Evolutionary conservation across 2,888 invertebrate genomes (phyloP).

Genomic region (Drosophila infuscata): DNA sequence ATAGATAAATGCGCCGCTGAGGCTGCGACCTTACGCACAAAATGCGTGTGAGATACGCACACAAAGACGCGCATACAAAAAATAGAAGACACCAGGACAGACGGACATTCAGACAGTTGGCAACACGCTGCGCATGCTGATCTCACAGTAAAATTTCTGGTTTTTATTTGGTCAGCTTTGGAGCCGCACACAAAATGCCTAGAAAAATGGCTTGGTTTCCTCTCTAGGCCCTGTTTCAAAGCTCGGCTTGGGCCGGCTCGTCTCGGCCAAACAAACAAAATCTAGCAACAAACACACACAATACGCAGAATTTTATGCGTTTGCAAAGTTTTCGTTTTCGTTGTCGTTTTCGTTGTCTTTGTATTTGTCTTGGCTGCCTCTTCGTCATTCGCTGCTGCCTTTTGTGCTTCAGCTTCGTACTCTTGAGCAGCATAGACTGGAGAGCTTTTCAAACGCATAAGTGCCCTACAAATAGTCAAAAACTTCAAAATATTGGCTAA

Average conservation of each 20-base stretch:
- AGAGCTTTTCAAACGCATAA: conserved; percentile 25
- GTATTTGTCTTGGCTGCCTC: conserved; percentile 13
- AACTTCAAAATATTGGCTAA: conserved; percentile 16
- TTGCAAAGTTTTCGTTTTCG: conserved; percentile 73
- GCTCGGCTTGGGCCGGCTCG: conserved; percentile 30
- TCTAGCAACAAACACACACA: conserved; percentile 19
- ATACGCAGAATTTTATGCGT: conserved; percentile 76
- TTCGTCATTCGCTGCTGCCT: conserved; percentile 31
- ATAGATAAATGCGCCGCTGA: conserved; percentile 69
- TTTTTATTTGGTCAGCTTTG: conserved; percentile 35
- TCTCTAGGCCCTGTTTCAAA: conserved; percentile 49
- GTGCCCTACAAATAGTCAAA: conserved; percentile 49
- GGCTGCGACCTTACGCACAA: conserved; percentile 76
- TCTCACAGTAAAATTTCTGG: conserved; percentile 69
- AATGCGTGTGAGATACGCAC: conserved; percentile 67
- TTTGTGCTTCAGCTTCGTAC: conserved; percentile 58
- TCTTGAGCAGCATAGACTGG: conserved; percentile 30
- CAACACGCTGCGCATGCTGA: conserved; percentile 71
- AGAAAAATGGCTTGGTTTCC: conserved; percentile 35
- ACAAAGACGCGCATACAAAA: conserved; percentile 20
- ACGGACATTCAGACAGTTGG: conserved; percentile 35
- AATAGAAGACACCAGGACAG: conserved; percentile 17
- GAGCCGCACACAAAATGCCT: conserved; percentile 38
- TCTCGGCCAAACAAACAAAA: conserved; percentile 57
- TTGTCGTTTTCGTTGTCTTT: conserved; percentile 30